phyloP scores from a whole-genome alignment of 2,797 vertebrate genomes.

The Nyctalus aviator region DNA sequence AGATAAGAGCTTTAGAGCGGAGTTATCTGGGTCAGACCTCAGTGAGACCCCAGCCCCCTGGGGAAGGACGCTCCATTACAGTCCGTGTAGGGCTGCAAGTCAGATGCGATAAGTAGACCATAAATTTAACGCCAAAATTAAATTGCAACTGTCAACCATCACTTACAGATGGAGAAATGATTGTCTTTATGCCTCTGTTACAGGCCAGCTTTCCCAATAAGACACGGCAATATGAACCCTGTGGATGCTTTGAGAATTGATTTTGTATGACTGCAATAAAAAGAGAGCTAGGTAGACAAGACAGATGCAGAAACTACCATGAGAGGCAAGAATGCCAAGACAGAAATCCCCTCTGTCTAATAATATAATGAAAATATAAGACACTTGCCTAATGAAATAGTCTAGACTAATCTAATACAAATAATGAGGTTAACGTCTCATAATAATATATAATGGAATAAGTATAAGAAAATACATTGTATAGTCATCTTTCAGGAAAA shows the following conservation, averaged over 20 bases:
- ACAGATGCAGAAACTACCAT: not conserved
- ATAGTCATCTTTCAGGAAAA: conserved; percentile 8
- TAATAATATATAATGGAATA: not conserved
- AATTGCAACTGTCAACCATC: not conserved
- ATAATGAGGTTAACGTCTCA: not conserved
- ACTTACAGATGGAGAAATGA: not conserved
- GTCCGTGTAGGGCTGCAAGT: not conserved
- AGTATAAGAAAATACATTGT: not conserved
- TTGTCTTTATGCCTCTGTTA: not conserved
- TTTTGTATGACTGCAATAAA: not conserved
- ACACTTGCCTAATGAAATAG: not conserved
- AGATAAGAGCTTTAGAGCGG: not conserved
- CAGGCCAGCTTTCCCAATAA: not conserved
- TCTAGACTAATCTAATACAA: conserved; percentile 1
- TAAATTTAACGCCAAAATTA: conserved; percentile 47
- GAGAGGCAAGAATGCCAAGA: not conserved
- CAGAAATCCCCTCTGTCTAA: not conserved
- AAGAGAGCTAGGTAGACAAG: not conserved
- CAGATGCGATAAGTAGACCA: not conserved
- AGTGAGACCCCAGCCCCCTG: not conserved
- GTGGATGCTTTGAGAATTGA: not conserved
- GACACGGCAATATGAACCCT: not conserved
- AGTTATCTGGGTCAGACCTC: not conserved
- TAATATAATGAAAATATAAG: not conserved
- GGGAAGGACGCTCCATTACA: not conserved